Evolutionary conservation across 2,113 vertebrate genomes (phyloP), one percentile per base, ranked within the genome.

Genomic region (Pterocles orientalis): DNA sequence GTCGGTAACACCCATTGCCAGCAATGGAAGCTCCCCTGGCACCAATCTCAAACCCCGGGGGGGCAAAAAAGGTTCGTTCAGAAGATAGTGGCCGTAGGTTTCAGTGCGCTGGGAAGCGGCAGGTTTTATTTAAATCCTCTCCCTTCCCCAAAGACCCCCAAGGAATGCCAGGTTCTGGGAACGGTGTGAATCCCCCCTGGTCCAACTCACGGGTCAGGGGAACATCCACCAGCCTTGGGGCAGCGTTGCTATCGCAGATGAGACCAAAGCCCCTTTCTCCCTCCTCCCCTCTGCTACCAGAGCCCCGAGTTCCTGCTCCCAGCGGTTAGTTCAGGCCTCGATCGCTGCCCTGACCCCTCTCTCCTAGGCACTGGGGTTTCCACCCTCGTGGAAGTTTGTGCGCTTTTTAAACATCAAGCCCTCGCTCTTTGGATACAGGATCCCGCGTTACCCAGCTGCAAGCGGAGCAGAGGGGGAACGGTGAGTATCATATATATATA

Each of bases 391-490:
- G 87, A 94, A 68, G 14, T 85, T 92, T 93, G 95, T 95, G 78
- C 79, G 92, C 90, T 85, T 95, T 92, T n/a, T 66, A 39, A 65
- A 73, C 83, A 75, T 86, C 69, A 61, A 96, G 83, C 79, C 93
- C 88, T 94, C 91, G 8, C 88, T 96, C 96, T 96, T 97, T 97
- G 97, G 95, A 54, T 90, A 56, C 76, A 47, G 50, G 24, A 83
- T 91, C 95, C 92, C 19, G 54, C 54, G 41, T 62, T 66, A 87
- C 92, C 92, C 71, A 33, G 82, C 79, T 81, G 88, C 54, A 79
- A 80, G 96, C 78, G 65, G 70, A 91, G 91, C 88, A 83, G 64
- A 60, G n/a, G 80, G 54, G 89, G 82, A 92, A 82, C 86, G 1
- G 73, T 64, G 70, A 90, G 66, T 92, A 76, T 84, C 80, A 66